Conservation (phyloP, 2,113 vertebrate genomes). For the Porphyrio hochstetteri region DNA sequence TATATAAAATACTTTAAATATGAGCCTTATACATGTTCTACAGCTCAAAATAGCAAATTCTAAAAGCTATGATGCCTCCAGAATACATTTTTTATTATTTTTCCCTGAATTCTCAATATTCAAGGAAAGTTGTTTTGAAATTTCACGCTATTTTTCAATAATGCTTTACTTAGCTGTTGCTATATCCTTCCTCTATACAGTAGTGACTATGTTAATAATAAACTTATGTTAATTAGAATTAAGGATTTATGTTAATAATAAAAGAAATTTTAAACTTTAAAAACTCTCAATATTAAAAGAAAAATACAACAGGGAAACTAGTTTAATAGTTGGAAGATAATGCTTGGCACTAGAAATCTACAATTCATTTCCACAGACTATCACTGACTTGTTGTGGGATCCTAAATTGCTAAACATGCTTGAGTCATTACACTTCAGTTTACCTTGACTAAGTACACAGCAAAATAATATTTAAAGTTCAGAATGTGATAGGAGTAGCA, state of each 20-base stretch:
- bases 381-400: neutral
- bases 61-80: neutral
- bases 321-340: neutral
- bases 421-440: neutral
- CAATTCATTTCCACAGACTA: neutral
- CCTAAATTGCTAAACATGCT: neutral
- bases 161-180: neutral
- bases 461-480: neutral
- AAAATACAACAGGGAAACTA: neutral
- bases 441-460: neutral
- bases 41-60: neutral
- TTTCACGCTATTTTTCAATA: neutral
- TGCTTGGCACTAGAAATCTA: neutral
- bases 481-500: neutral
- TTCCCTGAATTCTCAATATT: neutral
- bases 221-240: too few species aligned
- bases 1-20: neutral
- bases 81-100: neutral
- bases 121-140: neutral
- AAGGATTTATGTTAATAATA: neutral
- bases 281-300: neutral
- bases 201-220: neutral
- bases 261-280: neutral
- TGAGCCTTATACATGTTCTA: neutral
- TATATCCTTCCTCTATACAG: neutral